Conservation (phyloP, 1,140 invertebrate species). For the Mylabris phalerata region DNA sequence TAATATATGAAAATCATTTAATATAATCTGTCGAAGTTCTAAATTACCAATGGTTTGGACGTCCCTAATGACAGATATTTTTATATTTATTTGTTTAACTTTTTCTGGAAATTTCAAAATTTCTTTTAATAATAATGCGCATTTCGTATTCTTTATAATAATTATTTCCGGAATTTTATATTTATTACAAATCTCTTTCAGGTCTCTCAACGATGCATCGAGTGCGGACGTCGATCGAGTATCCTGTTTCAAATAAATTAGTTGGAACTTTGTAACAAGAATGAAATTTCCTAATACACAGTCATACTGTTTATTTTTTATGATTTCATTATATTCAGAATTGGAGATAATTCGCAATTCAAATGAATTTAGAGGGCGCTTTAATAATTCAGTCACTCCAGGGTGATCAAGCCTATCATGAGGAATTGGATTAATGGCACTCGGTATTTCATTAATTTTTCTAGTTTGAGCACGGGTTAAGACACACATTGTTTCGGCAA, state of each 20-base stretch:
- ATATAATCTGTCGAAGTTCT: conserved; percentile 20
- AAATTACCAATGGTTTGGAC: background rate
- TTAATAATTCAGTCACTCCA: background rate
- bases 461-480: background rate
- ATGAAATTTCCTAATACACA: background rate
- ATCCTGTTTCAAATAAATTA: background rate
- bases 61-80: background rate
- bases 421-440: background rate
- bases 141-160: background rate
- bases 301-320: background rate
- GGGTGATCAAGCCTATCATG: background rate
- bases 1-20: conserved; percentile 30
- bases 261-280: background rate
- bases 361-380: background rate
- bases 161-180: background rate
- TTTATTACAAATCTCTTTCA: background rate
- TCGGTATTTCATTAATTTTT: background rate
- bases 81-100: background rate
- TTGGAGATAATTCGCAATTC: background rate
- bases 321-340: background rate
- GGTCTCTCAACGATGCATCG: background rate
- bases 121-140: background rate
- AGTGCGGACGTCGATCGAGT: background rate
- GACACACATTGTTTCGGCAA: background rate
- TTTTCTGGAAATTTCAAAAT: background rate